Evolutionary conservation across 2,797 vertebrate species (phyloP).

Genomic region (Lutjanus campechanus): DNA sequence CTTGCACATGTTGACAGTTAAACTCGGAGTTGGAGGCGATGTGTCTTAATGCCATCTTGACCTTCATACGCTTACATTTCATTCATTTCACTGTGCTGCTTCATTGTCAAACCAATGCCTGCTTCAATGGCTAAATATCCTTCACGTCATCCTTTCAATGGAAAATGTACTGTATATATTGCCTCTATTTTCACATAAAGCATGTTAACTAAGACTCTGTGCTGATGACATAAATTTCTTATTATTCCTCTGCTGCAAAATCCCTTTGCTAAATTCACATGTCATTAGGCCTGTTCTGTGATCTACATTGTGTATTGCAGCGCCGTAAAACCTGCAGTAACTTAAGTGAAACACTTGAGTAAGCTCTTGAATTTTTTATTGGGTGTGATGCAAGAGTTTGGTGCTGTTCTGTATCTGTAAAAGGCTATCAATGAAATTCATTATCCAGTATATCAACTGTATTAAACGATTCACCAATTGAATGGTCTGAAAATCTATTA

Average conservation of each 20-base stretch:
- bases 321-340: constrained; percentile 23
- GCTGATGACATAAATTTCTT: constrained; percentile 11
- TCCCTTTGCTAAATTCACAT: constrained; percentile 6
- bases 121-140: neutral
- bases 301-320: constrained; percentile 14
- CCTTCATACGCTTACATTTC: constrained; percentile 10
- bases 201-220: neutral
- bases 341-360: constrained; percentile 43
- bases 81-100: neutral
- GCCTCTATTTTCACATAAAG: neutral
- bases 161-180: neutral
- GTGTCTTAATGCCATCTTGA: neutral
- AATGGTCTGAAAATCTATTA: constrained; percentile 66
- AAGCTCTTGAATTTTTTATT: constrained; percentile 56
- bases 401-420: constrained; percentile 33
- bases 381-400: constrained; percentile 41
- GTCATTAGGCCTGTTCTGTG: constrained; percentile 24
- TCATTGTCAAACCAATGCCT: constrained; percentile 1
- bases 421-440: constrained; percentile 55
- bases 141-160: neutral
- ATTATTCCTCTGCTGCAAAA: neutral
- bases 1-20: neutral
- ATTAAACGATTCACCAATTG: constrained; percentile 56
- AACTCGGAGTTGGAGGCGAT: neutral
- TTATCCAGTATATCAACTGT: constrained; percentile 49